Evolutionary conservation across 2,888 invertebrate genomes (phyloP), one percentile per base, ranked within the genome.

Genomic region (Timema cristinae): DNA sequence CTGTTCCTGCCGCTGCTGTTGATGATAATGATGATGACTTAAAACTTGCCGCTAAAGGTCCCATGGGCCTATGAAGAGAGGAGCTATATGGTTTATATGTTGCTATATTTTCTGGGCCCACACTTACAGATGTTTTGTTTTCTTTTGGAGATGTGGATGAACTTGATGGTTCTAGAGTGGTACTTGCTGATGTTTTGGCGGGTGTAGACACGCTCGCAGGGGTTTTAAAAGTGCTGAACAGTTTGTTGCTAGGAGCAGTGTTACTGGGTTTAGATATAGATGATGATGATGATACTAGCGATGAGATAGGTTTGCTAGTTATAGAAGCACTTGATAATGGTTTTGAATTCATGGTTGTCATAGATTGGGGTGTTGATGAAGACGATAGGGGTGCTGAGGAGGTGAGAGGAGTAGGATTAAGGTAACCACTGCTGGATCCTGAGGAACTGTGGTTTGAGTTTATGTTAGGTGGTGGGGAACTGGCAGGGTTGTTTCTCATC

Each of bases 381-480:
- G 32, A 11, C 10, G 54, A 16, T 47, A 32, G 10, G 9, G 52
- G 10, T 10, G 52, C 13, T 5, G 71, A 56, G 50, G 61, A 49
- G 16, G 47, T 67, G n/a, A 67, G 50, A 0, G 89, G 88, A 9
- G 91, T 89, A 0, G 93, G 90, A 76, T 89, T 88, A 71, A 92
- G 85, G 79, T 92, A 92, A 0, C 90, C 90, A 74, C 90, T 91
- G 59, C 90, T 90, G 0, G 91, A 74, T 56, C 72, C 90, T 0
- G 89, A 88, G 47, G 88, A 86, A 77, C 85, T 85, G 0, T 85
- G 86, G 66, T 82, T 86, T 0, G 88, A 88, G 78, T 88, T 88
- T 0, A 85, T 83, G 0, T 77, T 78, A 0, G 78, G 80, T 52
- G 84, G 89, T 87, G 76, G 89, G 88, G 77, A 70, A 56, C 61